Base-by-base conservation (phyloP, 2,797 vertebrate genomes). In the Oryzias dopingdopingensis region DNA sequence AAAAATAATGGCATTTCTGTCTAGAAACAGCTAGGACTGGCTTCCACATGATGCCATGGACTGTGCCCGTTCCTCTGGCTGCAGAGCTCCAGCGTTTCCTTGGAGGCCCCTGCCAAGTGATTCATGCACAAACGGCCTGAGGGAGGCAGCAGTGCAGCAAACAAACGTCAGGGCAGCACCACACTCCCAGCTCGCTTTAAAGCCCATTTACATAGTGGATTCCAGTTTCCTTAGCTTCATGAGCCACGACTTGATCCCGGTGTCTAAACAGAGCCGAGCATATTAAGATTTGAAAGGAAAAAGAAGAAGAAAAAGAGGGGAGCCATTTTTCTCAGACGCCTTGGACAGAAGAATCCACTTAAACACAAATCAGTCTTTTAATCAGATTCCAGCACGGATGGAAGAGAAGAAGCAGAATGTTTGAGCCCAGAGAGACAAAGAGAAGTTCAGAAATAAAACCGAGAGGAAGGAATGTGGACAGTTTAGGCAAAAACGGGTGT, bases 81-180 rank as follows among this genome's bases (percentile, higher is more conserved):
- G 76, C 77, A 57, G 69, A 62, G 57, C 61, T 52, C 63, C 62
- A 37, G 70, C 69, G 82, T 79, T 79, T 67, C 51, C 42, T 62
- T 70, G 60, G 75, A 68, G 65, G 62, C 63, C 62, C 58, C 83
- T 70, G 83, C 83, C 79, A 83, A 83, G 69, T 75, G 85, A 86
- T 87, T 84, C 77, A 81, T 66, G 83, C 88, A 77, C 77, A 85
- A 86, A 86, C 88, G 85, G 87, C 92, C 92, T 92, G 91, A 91
- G 90, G 92, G 91, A 91, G 92, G 92, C 92, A 92, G 90, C 88
- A 93, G 88, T 87, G 90, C 87, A 91, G 86, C 83, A 86, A 92
- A 84, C 89, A 92, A 90, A 89, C 76, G 86, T 86, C 83, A 83
- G 81, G 72, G 68, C 76, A 77, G 77, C 66, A 12, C 74, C 78